Evolutionary conservation across 2,113 vertebrate genomes (phyloP).

Genomic region (Centrocercus urophasianus): DNA sequence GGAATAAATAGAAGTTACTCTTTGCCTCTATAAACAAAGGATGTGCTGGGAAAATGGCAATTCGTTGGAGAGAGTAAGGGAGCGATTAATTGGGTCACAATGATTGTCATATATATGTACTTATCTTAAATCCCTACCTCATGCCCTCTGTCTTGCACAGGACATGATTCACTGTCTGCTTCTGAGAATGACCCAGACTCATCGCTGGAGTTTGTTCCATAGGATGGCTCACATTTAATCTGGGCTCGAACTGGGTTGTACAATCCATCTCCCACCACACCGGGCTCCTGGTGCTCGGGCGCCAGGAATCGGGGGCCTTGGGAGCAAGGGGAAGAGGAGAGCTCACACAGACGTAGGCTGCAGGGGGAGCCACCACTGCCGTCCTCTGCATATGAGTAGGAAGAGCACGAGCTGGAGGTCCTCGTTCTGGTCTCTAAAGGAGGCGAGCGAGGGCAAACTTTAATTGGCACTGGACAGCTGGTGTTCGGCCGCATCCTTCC

Average conservation of each 20-base stretch:
- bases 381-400: conserved; percentile 96
- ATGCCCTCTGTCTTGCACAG: conserved; percentile 92
- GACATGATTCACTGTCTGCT: conserved; percentile 98
- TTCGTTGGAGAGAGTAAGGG: conserved; percentile 37
- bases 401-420: conserved; percentile 98
- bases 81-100: conserved; percentile 41
- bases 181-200: conserved; percentile 98
- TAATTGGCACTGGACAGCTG: conserved; percentile 99
- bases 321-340: conserved; percentile 97
- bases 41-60: conserved; percentile 24
- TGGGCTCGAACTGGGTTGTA: conserved; percentile 91
- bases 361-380: conserved; percentile 96
- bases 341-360: conserved; percentile 97
- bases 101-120: conserved; percentile 53
- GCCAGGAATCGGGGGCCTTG: conserved; percentile 91
- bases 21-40: conserved; percentile 18
- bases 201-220: conserved; percentile 98
- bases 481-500: conserved; percentile 94
- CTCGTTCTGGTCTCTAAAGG: conserved; percentile 95
- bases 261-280: conserved; percentile 86
- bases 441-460: conserved; percentile 96
- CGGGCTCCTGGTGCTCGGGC: conserved; percentile 89
- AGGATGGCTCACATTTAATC: conserved; percentile 99
- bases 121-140: conserved; percentile 89
- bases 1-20: background rate